phyloP scores from a whole-genome alignment of 2,797 vertebrate species.

The Ammospiza maritima region DNA sequence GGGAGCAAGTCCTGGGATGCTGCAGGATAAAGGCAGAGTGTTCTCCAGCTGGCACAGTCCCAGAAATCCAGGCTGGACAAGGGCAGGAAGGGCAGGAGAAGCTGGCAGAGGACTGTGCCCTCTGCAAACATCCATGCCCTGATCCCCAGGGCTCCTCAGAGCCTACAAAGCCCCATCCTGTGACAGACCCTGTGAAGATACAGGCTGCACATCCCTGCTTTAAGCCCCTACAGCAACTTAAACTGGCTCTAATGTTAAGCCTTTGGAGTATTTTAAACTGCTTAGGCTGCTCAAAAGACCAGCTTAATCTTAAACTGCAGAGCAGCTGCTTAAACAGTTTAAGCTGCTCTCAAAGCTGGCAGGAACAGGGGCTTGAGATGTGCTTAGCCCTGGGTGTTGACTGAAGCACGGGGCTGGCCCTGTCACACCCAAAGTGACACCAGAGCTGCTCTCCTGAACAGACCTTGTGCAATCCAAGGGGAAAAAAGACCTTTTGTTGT shows the following conservation, averaged over 20 bases:
- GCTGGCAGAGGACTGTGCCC: not conserved
- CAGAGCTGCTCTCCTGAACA: not conserved
- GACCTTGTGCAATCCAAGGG: not conserved
- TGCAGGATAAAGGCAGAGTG: not conserved
- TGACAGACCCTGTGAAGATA: not conserved
- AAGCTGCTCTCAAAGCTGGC: slow-evolving; percentile 55
- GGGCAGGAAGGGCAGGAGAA: not conserved
- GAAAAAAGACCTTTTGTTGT: not conserved
- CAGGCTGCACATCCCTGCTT: slow-evolving; percentile 35
- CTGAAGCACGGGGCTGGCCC: not conserved
- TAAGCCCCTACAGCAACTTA: slow-evolving; percentile 56
- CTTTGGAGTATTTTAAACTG: slow-evolving; percentile 64
- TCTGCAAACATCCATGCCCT: not conserved
- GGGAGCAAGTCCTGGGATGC: not conserved
- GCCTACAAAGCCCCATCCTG: slow-evolving; percentile 15
- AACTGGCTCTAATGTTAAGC: slow-evolving; percentile 65
- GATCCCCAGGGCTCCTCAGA: not conserved
- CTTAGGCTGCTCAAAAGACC: slow-evolving; percentile 62
- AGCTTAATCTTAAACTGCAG: slow-evolving; percentile 63
- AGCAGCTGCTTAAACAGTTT: slow-evolving; percentile 65
- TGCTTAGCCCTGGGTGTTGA: slow-evolving; percentile 23
- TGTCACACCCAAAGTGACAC: not conserved
- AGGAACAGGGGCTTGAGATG: slow-evolving; percentile 24
- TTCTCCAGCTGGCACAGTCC: not conserved
- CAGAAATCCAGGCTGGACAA: not conserved